phyloP scores from a whole-genome alignment of 1,140 invertebrate genomes.

The Zaprionus camerounensis region DNA sequence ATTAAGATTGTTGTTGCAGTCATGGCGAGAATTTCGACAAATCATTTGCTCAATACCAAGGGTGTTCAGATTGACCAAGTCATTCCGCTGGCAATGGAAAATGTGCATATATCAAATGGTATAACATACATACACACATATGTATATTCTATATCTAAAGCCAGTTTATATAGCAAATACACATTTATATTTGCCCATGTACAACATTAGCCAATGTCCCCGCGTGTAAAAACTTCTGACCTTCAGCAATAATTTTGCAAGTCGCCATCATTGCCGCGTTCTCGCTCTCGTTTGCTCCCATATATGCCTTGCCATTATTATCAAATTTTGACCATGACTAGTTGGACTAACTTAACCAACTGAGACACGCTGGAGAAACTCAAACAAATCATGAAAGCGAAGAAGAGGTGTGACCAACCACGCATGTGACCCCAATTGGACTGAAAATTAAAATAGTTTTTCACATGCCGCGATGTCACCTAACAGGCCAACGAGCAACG shows the following conservation, averaged over 20 bases:
- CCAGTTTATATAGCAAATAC: background rate
- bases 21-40: constrained; percentile 31
- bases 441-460: constrained; percentile 67
- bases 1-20: constrained; percentile 34
- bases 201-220: constrained; percentile 25
- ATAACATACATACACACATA: background rate
- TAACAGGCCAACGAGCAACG: constrained; percentile 37
- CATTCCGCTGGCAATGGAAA: constrained; percentile 33
- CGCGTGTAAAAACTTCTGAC: constrained; percentile 51
- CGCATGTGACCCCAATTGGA: constrained; percentile 80
- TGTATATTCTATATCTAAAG: constrained; percentile 1
- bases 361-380: constrained; percentile 29
- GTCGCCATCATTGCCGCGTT: constrained; percentile 55
- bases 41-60: constrained; percentile 66
- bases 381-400: constrained; percentile 24
- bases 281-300: constrained; percentile 52
- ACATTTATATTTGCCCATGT: constrained; percentile 2
- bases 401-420: constrained; percentile 64
- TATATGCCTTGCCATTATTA: constrained; percentile 76
- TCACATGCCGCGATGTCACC: constrained; percentile 64
- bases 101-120: background rate
- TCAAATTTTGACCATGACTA: constrained; percentile 51
- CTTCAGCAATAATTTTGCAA: constrained; percentile 72
- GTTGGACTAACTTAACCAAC: constrained; percentile 59
- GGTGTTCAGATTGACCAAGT: constrained; percentile 60